Evolutionary conservation across 1,140 invertebrate genomes (phyloP).

Genomic region (Brachionus sp.): DNA sequence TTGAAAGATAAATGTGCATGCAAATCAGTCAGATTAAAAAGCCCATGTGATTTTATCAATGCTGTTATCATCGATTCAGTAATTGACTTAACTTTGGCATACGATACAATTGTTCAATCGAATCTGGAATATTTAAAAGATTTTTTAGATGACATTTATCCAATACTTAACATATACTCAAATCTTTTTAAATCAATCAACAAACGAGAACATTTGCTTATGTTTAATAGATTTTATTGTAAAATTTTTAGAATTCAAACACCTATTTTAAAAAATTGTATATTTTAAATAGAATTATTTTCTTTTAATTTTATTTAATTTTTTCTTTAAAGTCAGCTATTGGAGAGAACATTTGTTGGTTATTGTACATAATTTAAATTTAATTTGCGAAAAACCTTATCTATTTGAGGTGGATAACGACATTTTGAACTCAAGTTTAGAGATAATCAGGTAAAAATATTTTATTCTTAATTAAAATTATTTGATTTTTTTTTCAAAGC

Average conservation of each 20-base stretch:
- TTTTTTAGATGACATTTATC: not conserved
- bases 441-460: not conserved
- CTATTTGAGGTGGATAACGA: not conserved
- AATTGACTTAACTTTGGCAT: not conserved
- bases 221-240: constrained; percentile 13
- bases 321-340: not conserved
- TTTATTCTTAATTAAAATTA: not conserved
- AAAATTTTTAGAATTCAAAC: not conserved
- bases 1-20: not conserved
- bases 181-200: not conserved
- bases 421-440: not conserved
- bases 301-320: not conserved
- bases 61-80: not conserved
- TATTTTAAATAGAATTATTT: not conserved
- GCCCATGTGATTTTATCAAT: not conserved
- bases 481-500: not conserved
- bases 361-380: constrained; percentile 1
- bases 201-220: not conserved
- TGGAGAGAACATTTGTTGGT: not conserved
- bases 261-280: not conserved
- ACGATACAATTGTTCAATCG: not conserved
- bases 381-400: not conserved
- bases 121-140: not conserved
- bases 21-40: not conserved
- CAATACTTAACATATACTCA: not conserved